These are phyloP conservation scores for Gymnobelideus leadbeateri DNA, from an alignment of 2,113 vertebrate genomes.

Conservation along the genomic window DNA sequence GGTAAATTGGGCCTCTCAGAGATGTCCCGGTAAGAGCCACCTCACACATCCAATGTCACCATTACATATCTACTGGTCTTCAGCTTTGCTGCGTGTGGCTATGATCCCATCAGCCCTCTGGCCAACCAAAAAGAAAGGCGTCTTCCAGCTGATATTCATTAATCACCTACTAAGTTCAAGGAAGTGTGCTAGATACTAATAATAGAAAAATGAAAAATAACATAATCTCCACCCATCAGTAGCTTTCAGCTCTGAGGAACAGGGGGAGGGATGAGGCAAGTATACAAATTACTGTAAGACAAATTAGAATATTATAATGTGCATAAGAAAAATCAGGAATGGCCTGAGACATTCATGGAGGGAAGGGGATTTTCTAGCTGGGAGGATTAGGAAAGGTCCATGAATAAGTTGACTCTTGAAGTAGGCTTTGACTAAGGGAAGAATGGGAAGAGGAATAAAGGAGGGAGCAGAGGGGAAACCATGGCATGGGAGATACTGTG, in stretches of 20 bases:
- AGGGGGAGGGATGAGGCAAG: neutral
- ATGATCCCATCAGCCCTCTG: neutral
- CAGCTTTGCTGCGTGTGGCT: neutral
- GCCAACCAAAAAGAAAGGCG: neutral
- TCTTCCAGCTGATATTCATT: neutral
- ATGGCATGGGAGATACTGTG: neutral
- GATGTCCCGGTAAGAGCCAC: slow-evolving; percentile 92
- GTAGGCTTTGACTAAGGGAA: neutral
- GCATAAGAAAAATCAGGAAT: neutral
- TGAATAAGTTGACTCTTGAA: neutral
- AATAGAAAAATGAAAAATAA: neutral
- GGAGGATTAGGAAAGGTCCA: neutral
- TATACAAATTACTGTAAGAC: neutral
- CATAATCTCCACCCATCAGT: neutral
- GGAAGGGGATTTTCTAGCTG: neutral
- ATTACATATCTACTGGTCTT: neutral
- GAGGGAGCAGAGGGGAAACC: neutral
- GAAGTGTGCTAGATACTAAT: neutral
- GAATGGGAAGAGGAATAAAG: neutral
- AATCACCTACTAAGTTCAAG: neutral
- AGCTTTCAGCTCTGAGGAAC: neutral
- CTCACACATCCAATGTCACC: neutral
- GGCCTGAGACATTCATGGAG: neutral
- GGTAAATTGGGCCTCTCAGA: slow-evolving; percentile 96
- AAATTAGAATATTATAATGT: neutral